Base-by-base conservation (phyloP, 2,888 invertebrate genomes). In the Metalampra italica region DNA sequence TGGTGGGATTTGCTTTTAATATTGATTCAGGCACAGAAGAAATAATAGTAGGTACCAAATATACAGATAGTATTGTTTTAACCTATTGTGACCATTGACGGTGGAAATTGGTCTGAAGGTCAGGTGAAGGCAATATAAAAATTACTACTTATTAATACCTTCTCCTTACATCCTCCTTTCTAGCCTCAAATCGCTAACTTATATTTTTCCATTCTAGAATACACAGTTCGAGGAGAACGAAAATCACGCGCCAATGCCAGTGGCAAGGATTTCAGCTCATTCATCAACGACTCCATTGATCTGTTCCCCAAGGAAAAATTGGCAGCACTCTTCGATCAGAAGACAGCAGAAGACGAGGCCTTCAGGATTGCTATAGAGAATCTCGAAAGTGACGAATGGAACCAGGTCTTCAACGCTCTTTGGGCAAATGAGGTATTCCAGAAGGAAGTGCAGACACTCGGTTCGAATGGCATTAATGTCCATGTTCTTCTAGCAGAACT, bases 321-420 rank as follows among this genome's bases (percentile, higher is more conserved):
- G 7, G 55, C 65, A 0, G 81, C 75, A 0, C 76, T 87, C 9
- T 85, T 62, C 53, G 68, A 84, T 0, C 54, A 82, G 49, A 87
- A 87, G 54, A 61, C 77, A 32, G 65, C 66, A 3, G 78, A 75
- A 37, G 79, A 84, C 8, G 78, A 70, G 7, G 72, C 62, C 7
- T 87, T 87, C 64, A 73, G 54, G 40, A 60, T 54, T 0, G 77
- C 85, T 9, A 72, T 87, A 43, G 73, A 75, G 11, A 80, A 80
- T 51, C 64, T 87, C 1, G 41, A 69, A 7, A 72, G 77, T 22
- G 78, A 78, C 0, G 84, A 84, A 49, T 87, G 79, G 78, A 47
- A 63, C 0, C 38, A 64, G 7, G 53, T 74, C 4, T 77, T 70
- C 51, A 30, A 34, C 9, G 77, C 78, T 9, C 66, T 87, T 0